Percentiles rank a stretch among this genome's conserved stretches.
These are phyloP conservation scores for Catharus minimus DNA, from an alignment of 2,113 vertebrate genomes.

Conservation along the genomic window DNA sequence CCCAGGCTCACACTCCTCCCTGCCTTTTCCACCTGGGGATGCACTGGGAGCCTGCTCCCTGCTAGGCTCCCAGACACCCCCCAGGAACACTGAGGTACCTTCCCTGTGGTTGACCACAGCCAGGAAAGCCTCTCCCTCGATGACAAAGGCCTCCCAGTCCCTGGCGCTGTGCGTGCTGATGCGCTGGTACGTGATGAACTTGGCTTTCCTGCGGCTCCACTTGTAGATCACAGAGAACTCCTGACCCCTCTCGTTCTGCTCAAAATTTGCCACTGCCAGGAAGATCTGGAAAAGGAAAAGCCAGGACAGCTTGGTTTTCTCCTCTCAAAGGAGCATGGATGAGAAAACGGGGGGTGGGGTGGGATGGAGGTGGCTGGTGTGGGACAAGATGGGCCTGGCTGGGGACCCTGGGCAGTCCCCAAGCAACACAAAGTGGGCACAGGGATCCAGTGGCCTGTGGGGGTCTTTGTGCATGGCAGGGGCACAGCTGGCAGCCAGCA, in stretches of 20 bases:
- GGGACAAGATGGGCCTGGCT: neutral
- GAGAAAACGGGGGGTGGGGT: neutral
- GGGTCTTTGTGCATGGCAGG: neutral
- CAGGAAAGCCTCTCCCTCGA: constrained; percentile 86
- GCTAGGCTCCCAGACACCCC: fast-evolving
- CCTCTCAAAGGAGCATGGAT: fast-evolving
- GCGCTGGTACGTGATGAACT: constrained; percentile 84
- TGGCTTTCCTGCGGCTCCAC: constrained; percentile 85
- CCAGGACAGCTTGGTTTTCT: neutral
- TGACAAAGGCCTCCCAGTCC: constrained; percentile 93
- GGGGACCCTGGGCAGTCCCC: neutral
- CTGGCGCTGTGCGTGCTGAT: constrained; percentile 87
- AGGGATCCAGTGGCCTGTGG: neutral
- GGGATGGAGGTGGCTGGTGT: neutral
- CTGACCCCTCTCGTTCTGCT: constrained; percentile 66
- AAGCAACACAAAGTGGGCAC: neutral
- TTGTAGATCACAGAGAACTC: constrained; percentile 92
- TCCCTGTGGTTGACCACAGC: constrained; percentile 93
- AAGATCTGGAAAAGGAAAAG: constrained; percentile 78
- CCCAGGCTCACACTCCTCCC: neutral
- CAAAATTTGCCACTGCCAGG: constrained; percentile 90
- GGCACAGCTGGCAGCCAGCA: neutral
- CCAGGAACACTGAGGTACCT: constrained; percentile 70
- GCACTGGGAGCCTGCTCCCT: neutral
- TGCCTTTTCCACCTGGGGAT: neutral